phyloP scores from a whole-genome alignment of 2,888 invertebrate genomes.

The Meghimatium bilineatum region DNA sequence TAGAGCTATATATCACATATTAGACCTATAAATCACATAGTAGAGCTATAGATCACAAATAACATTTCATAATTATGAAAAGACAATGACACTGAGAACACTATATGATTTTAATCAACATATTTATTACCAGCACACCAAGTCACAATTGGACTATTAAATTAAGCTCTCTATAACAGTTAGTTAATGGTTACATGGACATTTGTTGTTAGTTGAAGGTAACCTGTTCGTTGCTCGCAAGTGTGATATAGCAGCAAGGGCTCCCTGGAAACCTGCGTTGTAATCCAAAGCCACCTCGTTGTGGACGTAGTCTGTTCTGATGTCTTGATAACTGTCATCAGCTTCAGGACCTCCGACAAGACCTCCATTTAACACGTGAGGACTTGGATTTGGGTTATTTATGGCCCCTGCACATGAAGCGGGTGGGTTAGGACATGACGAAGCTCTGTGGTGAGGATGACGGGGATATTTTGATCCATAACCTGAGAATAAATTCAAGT shows the following conservation, averaged over 20 bases:
- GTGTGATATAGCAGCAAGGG: conserved; percentile 58
- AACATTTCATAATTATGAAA: no score
- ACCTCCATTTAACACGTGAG: conserved; percentile 61
- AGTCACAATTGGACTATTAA: neutral
- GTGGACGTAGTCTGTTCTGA: conserved; percentile 58
- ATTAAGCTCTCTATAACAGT: neutral
- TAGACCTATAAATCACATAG: no score
- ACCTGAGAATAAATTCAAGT: neutral
- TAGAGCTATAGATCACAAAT: no score
- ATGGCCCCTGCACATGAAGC: conserved; percentile 64
- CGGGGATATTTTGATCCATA: conserved; percentile 54
- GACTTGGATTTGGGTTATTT: conserved; percentile 54
- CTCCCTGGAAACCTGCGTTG: conserved; percentile 68
- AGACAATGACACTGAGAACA: no score
- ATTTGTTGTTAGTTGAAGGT: conserved; percentile 49
- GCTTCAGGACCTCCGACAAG: conserved; percentile 68
- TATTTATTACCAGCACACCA: no score
- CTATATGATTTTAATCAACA: no score
- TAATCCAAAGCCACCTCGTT: conserved; percentile 68
- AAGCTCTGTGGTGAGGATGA: conserved; percentile 60
- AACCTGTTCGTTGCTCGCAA: conserved; percentile 18
- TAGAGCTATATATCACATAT: no score
- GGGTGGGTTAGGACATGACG: conserved; percentile 66
- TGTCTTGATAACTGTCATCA: conserved; percentile 57
- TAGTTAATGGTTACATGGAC: conserved; percentile 37